Percentiles rank a stretch among this genome's conserved stretches.
Conservation (phyloP, 2,888 invertebrate genomes). For the Lordiphosa fenestrarum region DNA sequence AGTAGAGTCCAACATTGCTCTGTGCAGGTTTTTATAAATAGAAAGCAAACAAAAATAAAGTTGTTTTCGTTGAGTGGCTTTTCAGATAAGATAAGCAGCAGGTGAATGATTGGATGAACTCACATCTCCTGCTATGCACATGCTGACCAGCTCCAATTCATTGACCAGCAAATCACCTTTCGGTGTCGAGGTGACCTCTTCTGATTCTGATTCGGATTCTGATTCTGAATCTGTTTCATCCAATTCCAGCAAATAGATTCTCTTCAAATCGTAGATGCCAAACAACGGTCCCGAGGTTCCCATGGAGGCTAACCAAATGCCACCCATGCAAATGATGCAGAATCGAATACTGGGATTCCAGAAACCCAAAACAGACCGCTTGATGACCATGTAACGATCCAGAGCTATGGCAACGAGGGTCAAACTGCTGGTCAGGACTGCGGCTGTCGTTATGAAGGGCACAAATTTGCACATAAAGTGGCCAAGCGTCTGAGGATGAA, state of each 20-base stretch:
- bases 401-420: constrained; percentile 82
- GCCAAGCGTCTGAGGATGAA: constrained; percentile 80
- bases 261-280: constrained; percentile 73
- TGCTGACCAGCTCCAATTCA: constrained; percentile 47
- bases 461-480: constrained; percentile 81
- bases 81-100: constrained; percentile 51
- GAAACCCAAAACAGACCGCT: constrained; percentile 77
- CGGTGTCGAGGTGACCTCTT: neutral
- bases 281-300: constrained; percentile 80
- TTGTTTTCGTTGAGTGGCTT: constrained; percentile 26
- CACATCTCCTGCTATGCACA: constrained; percentile 76
- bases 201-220: neutral
- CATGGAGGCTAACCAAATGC: constrained; percentile 80
- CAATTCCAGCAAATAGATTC: constrained; percentile 50
- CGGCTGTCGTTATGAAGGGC: constrained; percentile 81
- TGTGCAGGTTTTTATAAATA: constrained; percentile 29
- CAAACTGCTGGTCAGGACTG: constrained; percentile 81
- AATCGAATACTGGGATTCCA: constrained; percentile 80
- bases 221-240: constrained; percentile 1
- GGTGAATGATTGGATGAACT: constrained; percentile 20
- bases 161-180: constrained; percentile 31
- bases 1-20: constrained; percentile 63
- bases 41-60: constrained; percentile 23
- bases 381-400: constrained; percentile 82
- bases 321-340: constrained; percentile 74